These are phyloP conservation scores for Syngnathus typhle DNA, from an alignment of 2,113 vertebrate genomes.

Conservation along the genomic window DNA sequence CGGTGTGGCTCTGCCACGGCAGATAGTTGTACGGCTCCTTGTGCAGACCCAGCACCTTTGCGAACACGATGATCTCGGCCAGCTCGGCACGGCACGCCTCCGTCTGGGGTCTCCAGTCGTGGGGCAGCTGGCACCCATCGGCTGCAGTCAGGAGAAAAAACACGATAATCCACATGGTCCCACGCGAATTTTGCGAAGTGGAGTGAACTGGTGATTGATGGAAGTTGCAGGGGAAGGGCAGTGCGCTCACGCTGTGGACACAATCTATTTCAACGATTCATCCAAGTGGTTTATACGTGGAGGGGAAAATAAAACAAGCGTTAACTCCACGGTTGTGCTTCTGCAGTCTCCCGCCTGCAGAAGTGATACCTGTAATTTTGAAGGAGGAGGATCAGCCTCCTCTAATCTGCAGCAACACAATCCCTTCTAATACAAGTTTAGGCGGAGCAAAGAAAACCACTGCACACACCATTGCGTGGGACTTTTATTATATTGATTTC, in stretches of 20 bases:
- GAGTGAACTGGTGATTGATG: slow-evolving; percentile 23
- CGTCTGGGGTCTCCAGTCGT: slow-evolving; percentile 80
- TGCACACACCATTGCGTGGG: not conserved
- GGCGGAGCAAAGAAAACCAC: not conserved
- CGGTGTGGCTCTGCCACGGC: slow-evolving; percentile 72
- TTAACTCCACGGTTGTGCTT: not conserved
- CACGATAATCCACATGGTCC: slow-evolving; percentile 60
- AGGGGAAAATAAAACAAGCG: not conserved
- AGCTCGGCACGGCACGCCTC: slow-evolving; percentile 78
- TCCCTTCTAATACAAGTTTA: slow-evolving; percentile 14
- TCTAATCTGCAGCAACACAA: slow-evolving; percentile 15
- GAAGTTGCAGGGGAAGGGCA: slow-evolving; percentile 3
- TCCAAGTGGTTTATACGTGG: not conserved
- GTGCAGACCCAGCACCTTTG: slow-evolving; percentile 74
- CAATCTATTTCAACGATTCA: not conserved
- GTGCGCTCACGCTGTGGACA: slow-evolving; percentile 8
- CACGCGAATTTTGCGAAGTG: not conserved
- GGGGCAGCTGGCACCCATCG: slow-evolving; percentile 71
- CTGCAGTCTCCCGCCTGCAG: slow-evolving; percentile 18
- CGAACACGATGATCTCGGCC: slow-evolving; percentile 78
- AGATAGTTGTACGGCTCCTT: slow-evolving; percentile 76
- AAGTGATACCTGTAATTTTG: slow-evolving; percentile 18
- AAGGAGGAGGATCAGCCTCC: slow-evolving; percentile 26
- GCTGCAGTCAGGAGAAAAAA: slow-evolving; percentile 43
- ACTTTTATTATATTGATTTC: not conserved